Evolutionary conservation across 2,797 vertebrate genomes (phyloP), one percentile per base, ranked within the genome.

Genomic region (Scolopax bukidnonensis): DNA sequence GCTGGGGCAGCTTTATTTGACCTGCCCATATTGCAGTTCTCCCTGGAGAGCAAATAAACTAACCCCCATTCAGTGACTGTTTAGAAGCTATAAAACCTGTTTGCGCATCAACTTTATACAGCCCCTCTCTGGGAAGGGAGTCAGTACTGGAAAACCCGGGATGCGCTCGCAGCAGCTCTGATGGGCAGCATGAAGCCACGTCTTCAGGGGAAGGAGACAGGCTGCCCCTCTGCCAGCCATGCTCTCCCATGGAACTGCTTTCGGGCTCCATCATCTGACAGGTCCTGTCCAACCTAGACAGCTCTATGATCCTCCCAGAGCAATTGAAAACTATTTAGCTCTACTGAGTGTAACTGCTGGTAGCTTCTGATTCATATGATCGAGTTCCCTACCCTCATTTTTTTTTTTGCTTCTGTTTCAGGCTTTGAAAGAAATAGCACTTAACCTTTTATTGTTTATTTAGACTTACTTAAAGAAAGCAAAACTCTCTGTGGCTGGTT

Each of bases 391-490:
- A 89, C 80, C 67, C 84, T 95, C 90, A 94, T 93, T 94, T 43
- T 43, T 93, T 94, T 96, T 68, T 95, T 91, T 80, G 87, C 67
- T 77, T 87, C 77, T 48, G 38, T 93, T 96, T 96, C 85, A 88
- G 57, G 45, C 61, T 94, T 90, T 87, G 67, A 63, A 93, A 77
- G 21, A 93, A 91, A 87, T 43, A 91, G 64, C 79, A 93, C 88
- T 93, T 96, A 91, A 95, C 85, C 94, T 96, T 95, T 95, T 60
- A 93, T 96, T 91, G 80, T 96, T 97, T 96, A 89, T 95, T 93
- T 67, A 86, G 76, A 84, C 50, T 91, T 96, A 71, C 71, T 94
- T 87, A 91, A 69, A 93, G 81, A 84, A 96, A 94, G 79, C 77
- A 92, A 82, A 80, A 87, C 63, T 93, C 48, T 87, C 84, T 38